phyloP scores from a whole-genome alignment of 2,113 vertebrate genomes.

The Eulemur macaco region DNA sequence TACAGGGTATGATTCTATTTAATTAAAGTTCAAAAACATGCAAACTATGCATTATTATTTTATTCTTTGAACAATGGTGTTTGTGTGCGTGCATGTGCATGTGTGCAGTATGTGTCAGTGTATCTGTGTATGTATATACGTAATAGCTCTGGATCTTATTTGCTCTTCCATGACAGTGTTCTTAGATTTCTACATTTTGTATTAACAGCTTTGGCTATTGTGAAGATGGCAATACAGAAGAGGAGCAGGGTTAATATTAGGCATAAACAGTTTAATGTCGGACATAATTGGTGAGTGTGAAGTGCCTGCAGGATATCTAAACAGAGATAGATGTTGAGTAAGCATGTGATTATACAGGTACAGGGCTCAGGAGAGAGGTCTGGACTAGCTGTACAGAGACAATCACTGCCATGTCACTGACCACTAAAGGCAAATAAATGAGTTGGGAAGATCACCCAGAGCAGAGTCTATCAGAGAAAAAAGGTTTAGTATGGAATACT shows the following conservation, averaged over 20 bases:
- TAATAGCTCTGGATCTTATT: neutral
- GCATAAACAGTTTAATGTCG: neutral
- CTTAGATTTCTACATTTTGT: neutral
- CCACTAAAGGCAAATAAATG: neutral
- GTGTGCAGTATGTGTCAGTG: neutral
- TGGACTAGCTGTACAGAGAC: neutral
- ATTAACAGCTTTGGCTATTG: neutral
- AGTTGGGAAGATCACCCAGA: neutral
- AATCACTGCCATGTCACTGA: no score
- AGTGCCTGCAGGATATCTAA: no score
- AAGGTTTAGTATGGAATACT: neutral
- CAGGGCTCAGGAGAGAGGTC: neutral
- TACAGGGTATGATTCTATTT: neutral
- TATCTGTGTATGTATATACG: neutral
- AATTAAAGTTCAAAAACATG: neutral
- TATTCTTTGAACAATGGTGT: neutral
- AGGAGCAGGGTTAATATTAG: neutral
- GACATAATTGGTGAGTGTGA: neutral
- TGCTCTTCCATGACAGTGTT: neutral
- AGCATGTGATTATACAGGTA: neutral
- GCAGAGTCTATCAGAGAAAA: neutral
- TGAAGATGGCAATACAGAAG: neutral
- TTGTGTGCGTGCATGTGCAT: neutral
- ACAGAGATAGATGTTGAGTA: neutral
- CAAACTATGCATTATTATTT: neutral